Evolutionary conservation across 2,113 vertebrate species (phyloP), one percentile per base, ranked within the genome.

Genomic region (Fukomys damarensis): DNA sequence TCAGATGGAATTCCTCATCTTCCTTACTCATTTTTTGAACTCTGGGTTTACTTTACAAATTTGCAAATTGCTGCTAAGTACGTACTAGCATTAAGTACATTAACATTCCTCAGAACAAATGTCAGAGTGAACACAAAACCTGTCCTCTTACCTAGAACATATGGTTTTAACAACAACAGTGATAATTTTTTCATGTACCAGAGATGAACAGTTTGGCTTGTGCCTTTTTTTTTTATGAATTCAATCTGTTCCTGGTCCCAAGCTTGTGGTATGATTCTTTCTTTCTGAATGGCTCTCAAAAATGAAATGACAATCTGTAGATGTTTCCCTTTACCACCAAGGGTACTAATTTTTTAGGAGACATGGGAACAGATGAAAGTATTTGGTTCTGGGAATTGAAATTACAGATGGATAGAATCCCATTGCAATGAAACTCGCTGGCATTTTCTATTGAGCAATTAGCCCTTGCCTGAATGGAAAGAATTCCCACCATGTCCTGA

Each of bases 141-240:
- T 97, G 97, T 97, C 94, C 79, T 94, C 83, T 97, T 95, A 97
- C 97, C 97, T 97, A 98, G 91, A 98, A 68, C 98, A 98, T 97
- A 98, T 68, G 97, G 97, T 95, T 97, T 93, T 92, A 87, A 95
- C 95, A 88, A 94, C 94, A 97, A 96, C 97, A 92, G 93, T 86
- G 92, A 83, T 94, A 54, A 95, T 94, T 97, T 97, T 97, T 92
- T 95, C 91, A 96, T 84, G 95, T 94, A 95, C 82, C 86, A 91
- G 91, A 96, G 96, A 97, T 89, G 96, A 97, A 96, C 97, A 97
- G 93, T 98, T 95, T 96, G 97, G 86, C 80, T 97, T 86, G 94
- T 95, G 86, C 83, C 89, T 97, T 94, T 97, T 96, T 97, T 97
- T 94, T 97, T 96, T 97, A 96, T 95, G 94, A 94, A 95, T 97